Conservation (phyloP, 2,113 vertebrate genomes). For the Callocephalon fimbriatum region DNA sequence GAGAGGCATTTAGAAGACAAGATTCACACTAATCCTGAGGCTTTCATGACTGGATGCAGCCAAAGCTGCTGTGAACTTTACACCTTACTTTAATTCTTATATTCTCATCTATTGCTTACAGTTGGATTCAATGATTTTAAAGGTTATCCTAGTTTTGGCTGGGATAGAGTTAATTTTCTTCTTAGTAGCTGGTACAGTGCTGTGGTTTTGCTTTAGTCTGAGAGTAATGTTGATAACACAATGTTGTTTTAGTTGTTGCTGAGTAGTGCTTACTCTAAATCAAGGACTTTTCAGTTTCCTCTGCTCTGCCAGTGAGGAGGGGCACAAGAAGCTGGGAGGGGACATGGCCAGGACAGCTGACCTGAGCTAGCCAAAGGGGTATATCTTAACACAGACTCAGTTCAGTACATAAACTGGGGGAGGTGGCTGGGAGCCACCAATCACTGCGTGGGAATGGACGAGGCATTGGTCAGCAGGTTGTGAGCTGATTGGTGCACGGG, state of each 20-base stretch:
- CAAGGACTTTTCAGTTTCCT: background rate
- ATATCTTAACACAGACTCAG: background rate
- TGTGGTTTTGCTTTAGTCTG: background rate
- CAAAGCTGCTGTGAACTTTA: background rate
- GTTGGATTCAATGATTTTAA: background rate
- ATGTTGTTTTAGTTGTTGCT: background rate
- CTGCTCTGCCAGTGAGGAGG: background rate
- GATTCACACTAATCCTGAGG: background rate
- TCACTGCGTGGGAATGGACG: background rate
- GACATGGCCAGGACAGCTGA: background rate
- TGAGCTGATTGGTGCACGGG: background rate
- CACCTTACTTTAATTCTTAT: background rate
- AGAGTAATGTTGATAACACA: background rate
- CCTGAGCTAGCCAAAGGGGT: background rate
- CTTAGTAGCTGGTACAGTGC: background rate
- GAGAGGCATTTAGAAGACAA: background rate
- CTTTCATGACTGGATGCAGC: background rate
- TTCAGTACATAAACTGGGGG: background rate
- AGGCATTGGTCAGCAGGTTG: background rate
- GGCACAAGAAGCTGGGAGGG: background rate
- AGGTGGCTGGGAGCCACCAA: background rate
- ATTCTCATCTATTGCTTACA: background rate
- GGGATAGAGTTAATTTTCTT: background rate
- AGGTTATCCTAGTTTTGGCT: background rate
- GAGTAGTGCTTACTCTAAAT: background rate